Conservation (phyloP, 2,888 invertebrate genomes). For the Trachelus stipa region DNA sequence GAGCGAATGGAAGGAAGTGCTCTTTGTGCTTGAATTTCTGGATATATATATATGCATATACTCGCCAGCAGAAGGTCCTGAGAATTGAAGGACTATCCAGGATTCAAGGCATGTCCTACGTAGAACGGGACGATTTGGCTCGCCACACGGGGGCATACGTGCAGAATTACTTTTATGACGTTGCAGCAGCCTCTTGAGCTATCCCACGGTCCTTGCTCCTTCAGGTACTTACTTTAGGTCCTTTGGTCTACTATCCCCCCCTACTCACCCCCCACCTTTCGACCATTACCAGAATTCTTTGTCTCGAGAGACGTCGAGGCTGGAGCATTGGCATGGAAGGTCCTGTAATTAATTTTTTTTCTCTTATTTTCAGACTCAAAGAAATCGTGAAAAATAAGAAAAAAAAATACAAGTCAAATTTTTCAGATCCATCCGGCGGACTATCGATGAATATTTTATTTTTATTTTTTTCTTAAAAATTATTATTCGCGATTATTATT, state of each 20-base stretch:
- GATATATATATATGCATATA: no score
- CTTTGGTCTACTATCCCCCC: not conserved
- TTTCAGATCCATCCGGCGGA: not conserved
- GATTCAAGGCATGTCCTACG: conserved; percentile 35
- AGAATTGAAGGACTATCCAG: conserved; percentile 22
- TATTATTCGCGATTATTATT: not conserved
- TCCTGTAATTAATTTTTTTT: not conserved
- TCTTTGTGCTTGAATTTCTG: not conserved
- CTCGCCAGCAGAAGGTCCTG: not conserved
- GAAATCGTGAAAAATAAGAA: not conserved
- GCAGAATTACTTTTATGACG: conserved; percentile 32
- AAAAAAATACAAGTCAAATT: not conserved
- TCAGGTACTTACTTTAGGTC: not conserved
- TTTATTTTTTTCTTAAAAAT: not conserved
- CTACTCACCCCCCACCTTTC: no score
- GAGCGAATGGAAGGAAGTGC: not conserved
- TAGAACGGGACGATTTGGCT: conserved; percentile 38
- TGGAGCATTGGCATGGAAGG: not conserved
- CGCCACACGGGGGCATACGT: conserved; percentile 27
- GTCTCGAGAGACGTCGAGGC: not conserved
- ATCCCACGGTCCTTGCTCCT: conserved; percentile 5
- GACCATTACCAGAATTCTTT: not conserved
- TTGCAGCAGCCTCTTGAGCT: conserved; percentile 23
- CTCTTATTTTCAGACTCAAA: not conserved
- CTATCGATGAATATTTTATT: not conserved